Base-by-base conservation (phyloP, 2,113 vertebrate species). In the Gobio gobio region DNA sequence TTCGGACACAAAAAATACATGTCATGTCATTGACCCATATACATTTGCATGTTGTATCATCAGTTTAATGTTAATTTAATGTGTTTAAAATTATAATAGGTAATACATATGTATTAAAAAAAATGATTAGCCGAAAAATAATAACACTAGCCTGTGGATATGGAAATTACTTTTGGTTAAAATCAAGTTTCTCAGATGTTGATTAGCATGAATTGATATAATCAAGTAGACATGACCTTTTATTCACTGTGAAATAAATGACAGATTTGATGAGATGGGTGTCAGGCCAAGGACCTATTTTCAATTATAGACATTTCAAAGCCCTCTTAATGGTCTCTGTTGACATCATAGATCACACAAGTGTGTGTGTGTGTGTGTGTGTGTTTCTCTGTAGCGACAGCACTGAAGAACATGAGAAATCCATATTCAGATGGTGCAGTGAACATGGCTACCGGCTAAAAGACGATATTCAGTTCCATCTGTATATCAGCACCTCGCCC, bases 401-500 rank as follows among this genome's bases (percentile, higher is more conserved):
- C 58, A 66, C 83, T 14, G 95, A 95, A 78, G 95, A 96, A 89
- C 91, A 90, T 22, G 95, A 96, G 66, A 89, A 81, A 78, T 99
- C 97, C 6, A 94, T 99, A 91, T 99, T 99, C 0, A 74, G 93
- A 73, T 93, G 92, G 58, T 93, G 93, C 49, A 93, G 95, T 91
- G 93, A 95, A 20, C 91, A 94, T 43, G 94, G 95, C 88, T 96
- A 94, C 93, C 88, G 93, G 86, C 95, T 99, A 88, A 94, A 91
- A 75, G 96, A 97, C 7, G 94, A 94, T 83, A 88, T 98, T 87
- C 92, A 95, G 86, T 97, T 99, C 93, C 98, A 99, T 88, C 95
- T 99, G 89, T 99, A 95, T 0, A 93, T 98, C 90, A 98, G 95
- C 94, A 96, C 95, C 0, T 98, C 97, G 0, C 98, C 98, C 33